Base-by-base conservation (phyloP, 2,113 vertebrate genomes). In the Scophthalmus maximus region DNA sequence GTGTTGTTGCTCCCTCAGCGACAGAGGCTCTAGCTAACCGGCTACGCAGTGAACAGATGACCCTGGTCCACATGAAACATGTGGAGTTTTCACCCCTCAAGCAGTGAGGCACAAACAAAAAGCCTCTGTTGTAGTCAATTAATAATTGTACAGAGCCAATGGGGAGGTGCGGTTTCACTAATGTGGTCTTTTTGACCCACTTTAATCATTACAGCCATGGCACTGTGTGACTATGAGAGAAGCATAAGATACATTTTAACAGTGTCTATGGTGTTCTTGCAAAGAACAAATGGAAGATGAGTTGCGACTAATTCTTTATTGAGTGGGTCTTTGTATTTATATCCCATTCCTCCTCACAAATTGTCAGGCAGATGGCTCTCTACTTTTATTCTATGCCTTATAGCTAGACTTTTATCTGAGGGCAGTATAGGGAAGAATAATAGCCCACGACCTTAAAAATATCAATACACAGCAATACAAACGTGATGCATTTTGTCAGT, bases 31-130 rank as follows among this genome's bases (percentile, higher is more conserved):
- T 25, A 64, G 25, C 57, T 69, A 77, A 69, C 53, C 55, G 50
- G 62, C 56, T 26, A 22, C 46, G 47, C 23, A 55, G 32, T 29
- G n/a, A 69, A 62, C 27, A 2, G 12, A 62, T 40, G 38, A 68
- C 49, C 40, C 12, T 40, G 11, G 46, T 68, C 36, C 44, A 47
- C 53, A 36, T 50, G 42, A 82, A 76, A 55, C 50, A 73, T 57
- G 65, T 53, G 58, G 50, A 46, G 40, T 68, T 69, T 69, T 18
- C 49, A 25, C 6, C 64, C 62, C 22, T 59, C 3, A 2, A 82
- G 73, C 71, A 50, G 63, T 44, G n/a, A 57, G 17, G 20, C 36
- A 40, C 40, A 62, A 73, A 69, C 57, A 71, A 59, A 70, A 74
- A 40, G 36, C 63, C 30, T 72, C 26, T 58, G 59, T 73, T 40